These are phyloP conservation scores for Cryptoleucopteryx plumbea DNA, from an alignment of 2,113 vertebrate species.

Conservation along the genomic window DNA sequence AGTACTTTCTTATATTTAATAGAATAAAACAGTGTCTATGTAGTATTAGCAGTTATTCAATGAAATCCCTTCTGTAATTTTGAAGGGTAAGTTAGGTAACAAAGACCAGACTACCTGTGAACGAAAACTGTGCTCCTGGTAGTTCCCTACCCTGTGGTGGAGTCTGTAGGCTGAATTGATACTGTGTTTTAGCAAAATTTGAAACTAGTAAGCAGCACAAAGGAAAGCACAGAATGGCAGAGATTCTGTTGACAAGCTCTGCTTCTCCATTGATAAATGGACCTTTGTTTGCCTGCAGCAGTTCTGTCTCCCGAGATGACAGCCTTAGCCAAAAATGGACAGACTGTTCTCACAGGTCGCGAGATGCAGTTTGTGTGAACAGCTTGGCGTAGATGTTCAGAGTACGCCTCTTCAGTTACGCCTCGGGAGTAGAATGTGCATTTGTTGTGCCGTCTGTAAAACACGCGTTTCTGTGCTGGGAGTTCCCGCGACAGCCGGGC, in stretches of 20 bases:
- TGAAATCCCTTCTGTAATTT: not conserved
- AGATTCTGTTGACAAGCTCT: not conserved
- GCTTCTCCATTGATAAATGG: not conserved
- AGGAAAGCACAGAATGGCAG: not conserved
- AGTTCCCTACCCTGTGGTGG: not conserved
- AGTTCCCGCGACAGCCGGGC: not conserved
- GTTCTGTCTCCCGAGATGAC: not conserved
- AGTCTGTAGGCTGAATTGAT: not conserved
- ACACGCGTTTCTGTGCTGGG: not conserved
- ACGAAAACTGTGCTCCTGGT: not conserved
- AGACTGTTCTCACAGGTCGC: not conserved
- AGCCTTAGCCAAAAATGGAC: not conserved
- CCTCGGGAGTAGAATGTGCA: not conserved
- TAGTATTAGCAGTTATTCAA: not conserved
- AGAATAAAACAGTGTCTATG: not conserved
- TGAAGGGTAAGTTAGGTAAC: not conserved
- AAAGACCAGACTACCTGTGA: not conserved
- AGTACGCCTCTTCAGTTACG: not conserved
- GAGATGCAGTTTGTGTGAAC: not conserved
- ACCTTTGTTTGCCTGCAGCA: not conserved
- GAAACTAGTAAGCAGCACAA: not conserved
- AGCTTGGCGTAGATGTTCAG: not conserved
- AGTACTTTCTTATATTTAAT: conserved; percentile 28
- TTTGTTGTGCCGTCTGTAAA: not conserved
- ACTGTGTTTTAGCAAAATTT: not conserved